Conservation (phyloP, 2,888 invertebrate species). For the Sphaerophoria rueppellii region DNA sequence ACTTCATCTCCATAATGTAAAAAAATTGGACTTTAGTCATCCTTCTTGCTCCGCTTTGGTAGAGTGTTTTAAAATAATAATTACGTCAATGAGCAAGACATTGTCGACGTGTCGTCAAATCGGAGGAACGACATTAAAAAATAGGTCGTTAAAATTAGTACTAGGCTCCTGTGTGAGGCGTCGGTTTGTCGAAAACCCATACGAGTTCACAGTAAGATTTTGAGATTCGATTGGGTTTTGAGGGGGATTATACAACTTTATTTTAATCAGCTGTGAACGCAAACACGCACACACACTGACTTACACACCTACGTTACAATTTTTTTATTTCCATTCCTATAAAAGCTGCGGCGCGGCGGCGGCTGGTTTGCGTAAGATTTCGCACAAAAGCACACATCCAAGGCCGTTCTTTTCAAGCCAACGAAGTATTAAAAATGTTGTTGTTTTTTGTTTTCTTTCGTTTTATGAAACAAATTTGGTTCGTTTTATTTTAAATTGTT, state of each 20-base stretch:
- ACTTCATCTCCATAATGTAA: slow-evolving; percentile 26
- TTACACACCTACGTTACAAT: background rate
- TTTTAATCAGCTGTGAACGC: slow-evolving; percentile 67
- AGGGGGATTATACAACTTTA: slow-evolving; percentile 46
- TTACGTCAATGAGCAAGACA: slow-evolving; percentile 50
- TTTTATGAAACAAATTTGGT: slow-evolving; percentile 36
- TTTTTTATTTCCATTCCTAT: slow-evolving; percentile 24
- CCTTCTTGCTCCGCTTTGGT: slow-evolving; percentile 11
- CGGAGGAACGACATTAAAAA: slow-evolving; percentile 35
- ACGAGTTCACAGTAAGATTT: slow-evolving; percentile 32
- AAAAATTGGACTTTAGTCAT: slow-evolving; percentile 45
- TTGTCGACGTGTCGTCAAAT: slow-evolving; percentile 18
- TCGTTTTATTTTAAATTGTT: slow-evolving; percentile 19
- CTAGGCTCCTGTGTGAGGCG: slow-evolving; percentile 53
- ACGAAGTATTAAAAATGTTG: slow-evolving; percentile 32
- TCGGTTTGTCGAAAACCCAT: slow-evolving; percentile 52
- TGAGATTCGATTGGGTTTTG: slow-evolving; percentile 1
- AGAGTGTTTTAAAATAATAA: slow-evolving; percentile 57
- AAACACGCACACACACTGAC: slow-evolving; percentile 12
- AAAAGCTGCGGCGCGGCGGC: slow-evolving; percentile 17
- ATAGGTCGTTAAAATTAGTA: slow-evolving; percentile 62
- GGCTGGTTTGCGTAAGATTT: slow-evolving; percentile 68
- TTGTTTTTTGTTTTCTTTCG: slow-evolving; percentile 27
- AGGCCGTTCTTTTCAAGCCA: slow-evolving; percentile 66
- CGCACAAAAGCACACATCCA: slow-evolving; percentile 62